Percentiles rank a stretch among this genome's conserved stretches.
Evolutionary conservation across 2,113 vertebrate genomes (phyloP).

Genomic region (Gadus macrocephalus): DNA sequence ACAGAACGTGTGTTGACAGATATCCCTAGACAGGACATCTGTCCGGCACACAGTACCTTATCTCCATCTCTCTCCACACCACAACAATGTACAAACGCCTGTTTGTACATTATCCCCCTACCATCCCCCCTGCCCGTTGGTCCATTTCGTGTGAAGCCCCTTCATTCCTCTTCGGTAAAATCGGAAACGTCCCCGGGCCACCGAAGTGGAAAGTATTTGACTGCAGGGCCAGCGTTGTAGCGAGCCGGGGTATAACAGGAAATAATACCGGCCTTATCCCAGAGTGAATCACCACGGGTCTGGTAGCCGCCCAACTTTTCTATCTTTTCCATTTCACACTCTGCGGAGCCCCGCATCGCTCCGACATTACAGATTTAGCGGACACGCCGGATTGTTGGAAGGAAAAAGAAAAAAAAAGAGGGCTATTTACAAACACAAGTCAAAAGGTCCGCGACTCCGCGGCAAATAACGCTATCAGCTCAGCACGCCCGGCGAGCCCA

Average conservation of each 20-base stretch:
- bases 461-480: too few species aligned
- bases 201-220: constrained; percentile 30
- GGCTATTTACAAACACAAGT: too few species aligned
- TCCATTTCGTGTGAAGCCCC: too few species aligned
- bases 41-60: constrained; percentile 40
- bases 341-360: constrained; percentile 41
- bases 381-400: constrained; percentile 6
- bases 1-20: constrained; percentile 14
- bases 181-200: not conserved
- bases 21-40: constrained; percentile 30
- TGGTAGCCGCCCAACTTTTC: constrained; percentile 26
- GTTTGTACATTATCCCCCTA: not conserved
- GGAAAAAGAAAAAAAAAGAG: too few species aligned
- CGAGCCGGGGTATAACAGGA: constrained; percentile 8
- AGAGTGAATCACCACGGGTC: not conserved
- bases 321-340: constrained; percentile 51
- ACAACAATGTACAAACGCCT: constrained; percentile 14
- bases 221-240: constrained; percentile 10
- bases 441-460: too few species aligned
- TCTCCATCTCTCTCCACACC: constrained; percentile 23
- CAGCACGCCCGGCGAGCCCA: too few species aligned
- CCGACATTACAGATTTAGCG: constrained; percentile 29
- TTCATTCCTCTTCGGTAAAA: too few species aligned
- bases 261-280: constrained; percentile 23
- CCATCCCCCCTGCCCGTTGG: not conserved